phyloP scores from a whole-genome alignment of 2,888 invertebrate species.

The Leucoma salicis region DNA sequence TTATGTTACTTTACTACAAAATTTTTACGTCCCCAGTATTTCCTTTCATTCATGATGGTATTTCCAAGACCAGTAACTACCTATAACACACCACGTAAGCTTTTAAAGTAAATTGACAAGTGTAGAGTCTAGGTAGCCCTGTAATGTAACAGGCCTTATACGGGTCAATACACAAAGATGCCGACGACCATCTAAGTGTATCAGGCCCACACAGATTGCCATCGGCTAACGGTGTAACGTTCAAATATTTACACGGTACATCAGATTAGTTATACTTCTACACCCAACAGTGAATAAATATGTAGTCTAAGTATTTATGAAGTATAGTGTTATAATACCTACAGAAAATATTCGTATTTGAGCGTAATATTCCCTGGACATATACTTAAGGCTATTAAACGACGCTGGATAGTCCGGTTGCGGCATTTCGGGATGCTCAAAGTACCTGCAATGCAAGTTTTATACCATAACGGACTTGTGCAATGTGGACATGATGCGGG shows the following conservation, averaged over 20 bases:
- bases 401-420: constrained; percentile 26
- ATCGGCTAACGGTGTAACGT: constrained; percentile 58
- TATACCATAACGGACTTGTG: constrained; percentile 28
- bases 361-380: constrained; percentile 18
- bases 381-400: constrained; percentile 26
- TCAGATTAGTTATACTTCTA: constrained; percentile 16
- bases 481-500: constrained; percentile 38
- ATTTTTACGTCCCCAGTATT: no score
- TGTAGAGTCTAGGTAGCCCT: constrained; percentile 51
- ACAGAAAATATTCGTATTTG: constrained; percentile 1
- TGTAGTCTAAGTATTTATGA: no score
- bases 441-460: constrained; percentile 26
- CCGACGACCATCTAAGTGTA: constrained; percentile 56
- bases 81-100: no score
- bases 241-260: constrained; percentile 57
- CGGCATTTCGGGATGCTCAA: constrained; percentile 32
- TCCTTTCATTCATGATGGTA: no score
- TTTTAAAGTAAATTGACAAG: no score
- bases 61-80: no score
- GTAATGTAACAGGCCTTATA: constrained; percentile 60
- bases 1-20: no score
- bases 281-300: constrained; percentile 35
- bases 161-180: constrained; percentile 75
- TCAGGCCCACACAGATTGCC: constrained; percentile 38
- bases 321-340: no score